Evolutionary conservation across 2,113 vertebrate species (phyloP), one percentile per base, ranked within the genome.

Genomic region (Trochalopteron elliotii): DNA sequence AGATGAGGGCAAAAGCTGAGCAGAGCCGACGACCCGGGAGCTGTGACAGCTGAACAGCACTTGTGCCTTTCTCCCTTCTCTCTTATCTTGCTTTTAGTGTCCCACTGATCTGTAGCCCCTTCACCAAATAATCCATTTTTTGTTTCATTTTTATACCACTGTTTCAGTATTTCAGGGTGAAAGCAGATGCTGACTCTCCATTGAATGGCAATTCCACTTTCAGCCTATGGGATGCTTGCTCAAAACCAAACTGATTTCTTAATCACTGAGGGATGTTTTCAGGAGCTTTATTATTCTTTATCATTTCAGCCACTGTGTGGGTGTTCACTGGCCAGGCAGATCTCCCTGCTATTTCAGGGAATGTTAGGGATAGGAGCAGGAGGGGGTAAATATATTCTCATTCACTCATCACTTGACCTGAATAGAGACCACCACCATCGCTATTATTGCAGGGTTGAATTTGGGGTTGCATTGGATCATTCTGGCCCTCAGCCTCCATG

Each of bases 401-500:
- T 50, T 75, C 45, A 31, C 28, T 64, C n/a, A 4, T 67, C 28
- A 2, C 71, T 78, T 69, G 11, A 22, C 27, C 49, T 19, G 33
- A 59, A 22, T 27, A 31, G 69, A 59, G 40, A 31, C 55, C 17
- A 3, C 12, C 23, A 47, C 24, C n/a, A 8, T 8, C 61, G 49
- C 13, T 39, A 5, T 11, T 27, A 33, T 19, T 10, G 4, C 15
- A 24, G 56, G 37, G 10, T 17, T 83, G 56, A 64, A 12, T 86
- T 47, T 30, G 28, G 56, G 55, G 5, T 9, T 49, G 59, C 2
- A 2, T 0, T 72, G n/a, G 11, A 4, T 21, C 45, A 15, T 6
- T 5, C 11, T 30, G 20, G 18, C 31, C 24, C 0, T 15, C 2
- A 19, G 9, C 12, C 20, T 53, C 71, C 7, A 0, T 5, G 12